Evolutionary conservation across 1,140 invertebrate genomes (phyloP).

Genomic region (Atta colombica): DNA sequence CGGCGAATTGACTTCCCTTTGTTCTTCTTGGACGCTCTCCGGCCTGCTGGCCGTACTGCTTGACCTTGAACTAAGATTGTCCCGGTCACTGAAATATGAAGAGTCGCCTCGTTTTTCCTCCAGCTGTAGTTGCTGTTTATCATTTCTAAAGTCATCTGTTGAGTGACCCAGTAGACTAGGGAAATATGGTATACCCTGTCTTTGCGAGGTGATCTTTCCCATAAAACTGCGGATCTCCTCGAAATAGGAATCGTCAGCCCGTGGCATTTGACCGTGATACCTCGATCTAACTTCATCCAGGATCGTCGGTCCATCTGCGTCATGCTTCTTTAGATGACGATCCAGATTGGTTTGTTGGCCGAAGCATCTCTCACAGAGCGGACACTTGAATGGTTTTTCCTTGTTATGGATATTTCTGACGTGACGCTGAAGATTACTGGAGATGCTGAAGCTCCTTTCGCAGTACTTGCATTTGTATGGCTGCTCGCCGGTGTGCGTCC

Average conservation of each 20-base stretch:
- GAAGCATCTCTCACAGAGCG: slow-evolving; percentile 96
- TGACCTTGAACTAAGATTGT: slow-evolving; percentile 87
- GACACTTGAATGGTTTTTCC: slow-evolving; percentile 96
- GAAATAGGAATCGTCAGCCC: slow-evolving; percentile 94
- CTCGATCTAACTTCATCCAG: slow-evolving; percentile 88
- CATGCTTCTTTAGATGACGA: slow-evolving; percentile 98
- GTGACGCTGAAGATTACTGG: slow-evolving; percentile 99
- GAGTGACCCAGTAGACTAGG: slow-evolving; percentile 80
- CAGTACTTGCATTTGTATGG: slow-evolving; percentile 99
- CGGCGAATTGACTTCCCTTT: slow-evolving; percentile 81
- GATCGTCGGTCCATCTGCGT: slow-evolving; percentile 94
- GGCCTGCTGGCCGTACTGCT: slow-evolving; percentile 86
- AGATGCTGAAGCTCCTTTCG: slow-evolving; percentile 99
- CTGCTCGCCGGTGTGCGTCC: slow-evolving; percentile 99
- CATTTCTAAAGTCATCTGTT: slow-evolving; percentile 82
- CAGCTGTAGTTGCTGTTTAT: slow-evolving; percentile 83
- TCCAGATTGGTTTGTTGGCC: slow-evolving; percentile 99
- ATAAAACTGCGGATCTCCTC: slow-evolving; percentile 98
- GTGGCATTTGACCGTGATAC: slow-evolving; percentile 83
- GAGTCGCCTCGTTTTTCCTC: slow-evolving; percentile 87
- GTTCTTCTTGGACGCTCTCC: slow-evolving; percentile 84
- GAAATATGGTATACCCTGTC: slow-evolving; percentile 84
- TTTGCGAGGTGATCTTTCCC: slow-evolving; percentile 93
- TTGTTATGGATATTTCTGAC: slow-evolving; percentile 99
- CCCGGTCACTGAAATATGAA: slow-evolving; percentile 88